Evolutionary conservation across 2,797 vertebrate species (phyloP), one percentile per base, ranked within the genome.

Genomic region (Tragelaphus oryx): DNA sequence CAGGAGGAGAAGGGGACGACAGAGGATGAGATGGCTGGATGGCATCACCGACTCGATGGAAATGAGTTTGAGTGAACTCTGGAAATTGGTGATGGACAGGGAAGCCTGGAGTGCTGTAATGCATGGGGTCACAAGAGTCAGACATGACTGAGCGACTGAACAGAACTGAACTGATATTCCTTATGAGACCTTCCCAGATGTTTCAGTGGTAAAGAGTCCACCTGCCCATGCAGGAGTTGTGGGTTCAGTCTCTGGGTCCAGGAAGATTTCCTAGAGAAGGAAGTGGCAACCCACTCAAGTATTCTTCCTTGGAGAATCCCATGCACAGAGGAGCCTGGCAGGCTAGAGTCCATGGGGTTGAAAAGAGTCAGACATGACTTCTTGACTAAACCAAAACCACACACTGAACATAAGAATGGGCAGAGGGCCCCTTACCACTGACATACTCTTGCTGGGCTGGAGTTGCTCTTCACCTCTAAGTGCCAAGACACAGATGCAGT

Each of bases 71-170:
- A 57, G 55, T 57, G 9, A 57, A 57, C 55, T 57, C 22, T 2
- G 0, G 0, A 9, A 57, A 9, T 1, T 57, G 22, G 55, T 1
- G 9, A 11, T 57, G 0, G 55, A 57, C 22, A 57, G 22, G 22
- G 55, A 57, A 9, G 22, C 22, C 55, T 57, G 55, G 22, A 0
- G 2, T 57, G 22, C 22, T 57, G 55, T 0, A 2, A 26, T 57
- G 24, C 55, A 26, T 26, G 55, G 55, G 22, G 55, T 57, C 0
- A 0, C 9, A 57, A 57, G 55, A 26, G 55, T 57, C 4, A 2
- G 22, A 24, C 55, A 26, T 0, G 0, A 11, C 22, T 26, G 55
- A 57, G 22, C 0, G 2, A 57, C 55, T 57, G 10, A 11, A 11
- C 9, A 1, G 22, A 7, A 22, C 52, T 54, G 52, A 54, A 54